Conservation (phyloP, 2,888 invertebrate species). For the Drosophila quinaria region DNA sequence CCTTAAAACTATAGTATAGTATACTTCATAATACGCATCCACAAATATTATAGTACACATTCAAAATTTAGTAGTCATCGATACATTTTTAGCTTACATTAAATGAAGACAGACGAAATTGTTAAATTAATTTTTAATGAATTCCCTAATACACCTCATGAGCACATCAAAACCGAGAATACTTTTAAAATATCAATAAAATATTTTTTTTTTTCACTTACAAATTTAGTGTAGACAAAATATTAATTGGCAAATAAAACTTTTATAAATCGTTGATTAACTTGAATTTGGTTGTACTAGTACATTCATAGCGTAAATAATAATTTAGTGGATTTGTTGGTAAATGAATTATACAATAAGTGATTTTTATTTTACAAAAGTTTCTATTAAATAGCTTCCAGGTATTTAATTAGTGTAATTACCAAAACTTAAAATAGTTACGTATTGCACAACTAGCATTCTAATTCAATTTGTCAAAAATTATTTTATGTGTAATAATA, state of each 20-base stretch:
- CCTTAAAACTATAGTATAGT: slow-evolving; percentile 21
- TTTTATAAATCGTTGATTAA: slow-evolving; percentile 44
- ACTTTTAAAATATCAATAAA: slow-evolving; percentile 23
- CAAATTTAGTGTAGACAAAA: slow-evolving; percentile 42
- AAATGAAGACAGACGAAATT: slow-evolving; percentile 17
- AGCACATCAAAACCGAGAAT: slow-evolving; percentile 3
- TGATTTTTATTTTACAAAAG: slow-evolving; percentile 18
- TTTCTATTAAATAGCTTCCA: slow-evolving; percentile 17
- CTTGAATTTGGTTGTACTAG: slow-evolving; percentile 20
- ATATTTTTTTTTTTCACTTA: slow-evolving; percentile 27
- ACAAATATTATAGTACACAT: slow-evolving; percentile 23
- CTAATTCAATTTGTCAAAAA: background rate
- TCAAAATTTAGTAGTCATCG: slow-evolving; percentile 20
- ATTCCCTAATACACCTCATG: slow-evolving; percentile 6
- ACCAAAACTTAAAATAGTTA: background rate
- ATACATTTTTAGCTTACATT: slow-evolving; percentile 32
- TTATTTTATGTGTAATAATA: background rate
- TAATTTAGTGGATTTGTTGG: slow-evolving; percentile 57
- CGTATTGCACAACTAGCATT: background rate
- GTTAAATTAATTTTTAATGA: slow-evolving; percentile 13
- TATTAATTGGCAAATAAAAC: slow-evolving; percentile 38
- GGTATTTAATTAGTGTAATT: slow-evolving; percentile 22
- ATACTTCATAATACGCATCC: slow-evolving; percentile 11
- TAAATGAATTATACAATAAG: slow-evolving; percentile 49
- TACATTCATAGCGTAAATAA: slow-evolving; percentile 4